A percentile compares a stretch with the other conserved stretches of the same genome.
These are phyloP conservation scores for Typhlichthys eigenmanni DNA, from an alignment of 2,797 vertebrate genomes.

Conservation along the genomic window DNA sequence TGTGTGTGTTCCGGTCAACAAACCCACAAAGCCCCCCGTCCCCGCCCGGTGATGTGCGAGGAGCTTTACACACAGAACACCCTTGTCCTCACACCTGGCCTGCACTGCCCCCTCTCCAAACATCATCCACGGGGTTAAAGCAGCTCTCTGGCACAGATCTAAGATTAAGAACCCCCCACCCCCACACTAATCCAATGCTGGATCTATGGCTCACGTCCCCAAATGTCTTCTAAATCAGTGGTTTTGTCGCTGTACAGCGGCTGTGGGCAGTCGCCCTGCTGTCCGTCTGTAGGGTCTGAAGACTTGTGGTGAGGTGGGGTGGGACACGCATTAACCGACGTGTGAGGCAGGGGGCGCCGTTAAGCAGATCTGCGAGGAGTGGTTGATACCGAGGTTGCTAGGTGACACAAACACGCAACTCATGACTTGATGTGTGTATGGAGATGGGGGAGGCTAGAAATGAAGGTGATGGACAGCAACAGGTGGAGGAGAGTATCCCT, in stretches of 20 bases:
- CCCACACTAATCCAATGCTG: constrained; percentile 23
- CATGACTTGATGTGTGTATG: constrained; percentile 33
- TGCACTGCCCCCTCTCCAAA: constrained; percentile 45
- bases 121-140: constrained; percentile 46
- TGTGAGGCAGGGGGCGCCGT: constrained; percentile 34
- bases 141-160: constrained; percentile 48
- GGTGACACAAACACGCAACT: constrained; percentile 66
- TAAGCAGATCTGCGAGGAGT: constrained; percentile 45
- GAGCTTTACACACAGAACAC: constrained; percentile 63
- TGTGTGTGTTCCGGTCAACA: constrained; percentile 27
- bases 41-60: constrained; percentile 41
- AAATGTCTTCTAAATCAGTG: constrained; percentile 34
- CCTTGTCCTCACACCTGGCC: constrained; percentile 61
- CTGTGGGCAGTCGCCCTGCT: constrained; percentile 26
- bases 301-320: constrained; percentile 36
- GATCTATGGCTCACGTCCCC: constrained; percentile 30
- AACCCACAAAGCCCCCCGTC: constrained; percentile 4
- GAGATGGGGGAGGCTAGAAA: constrained; percentile 33
- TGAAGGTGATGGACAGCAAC: constrained; percentile 19
- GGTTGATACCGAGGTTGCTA: constrained; percentile 73
- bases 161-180: constrained; percentile 31
- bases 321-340: constrained; percentile 39
- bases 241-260: constrained; percentile 19
- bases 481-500: constrained; percentile 7
- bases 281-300: constrained; percentile 35